Evolutionary conservation across 2,797 vertebrate species (phyloP), one percentile per base, ranked within the genome.

Genomic region (Argyrosomus regius): DNA sequence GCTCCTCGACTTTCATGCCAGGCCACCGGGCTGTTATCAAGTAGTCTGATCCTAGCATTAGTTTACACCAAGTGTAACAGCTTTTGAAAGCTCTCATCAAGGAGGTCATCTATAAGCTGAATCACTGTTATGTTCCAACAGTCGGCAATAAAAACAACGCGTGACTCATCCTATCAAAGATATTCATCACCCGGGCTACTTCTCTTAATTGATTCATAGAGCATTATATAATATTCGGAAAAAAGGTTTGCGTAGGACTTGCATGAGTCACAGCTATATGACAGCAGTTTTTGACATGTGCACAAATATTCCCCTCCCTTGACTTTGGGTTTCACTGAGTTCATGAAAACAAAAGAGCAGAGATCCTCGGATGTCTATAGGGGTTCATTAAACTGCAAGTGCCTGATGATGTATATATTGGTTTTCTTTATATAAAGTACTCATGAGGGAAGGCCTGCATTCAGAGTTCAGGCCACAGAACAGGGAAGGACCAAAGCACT

Each of bases 301-400:
- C 72, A 78, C 45, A 75, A 64, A 87, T 83, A 71, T 54, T 75
- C 53, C 57, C 65, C 70, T 81, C 79, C 77, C 58, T 80, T 58
- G 45, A 66, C 63, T 75, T 62, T 79, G 73, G 77, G 59, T 64
- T 67, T 28, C n/a, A 56, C 39, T 16, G 57, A 73, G 78, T 72
- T 81, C 58, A 87, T 78, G 67, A 87, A 86, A 86, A 82, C 80
- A 87, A 82, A 84, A 78, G 62, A 76, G 26, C 75, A 84, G 61
- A 72, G 72, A 86, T 87, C 72, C 39, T 69, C 24, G 60, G 60
- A 71, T 43, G 50, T 78, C 80, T 76, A 43, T 11, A 0, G 82
- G 79, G 75, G 59, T 78, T 82, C 56, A 71, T 87, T 82, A 85
- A 82, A 78, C 43, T 78, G 22, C 75, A 83, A 5, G 2, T 80